A percentile compares a stretch with the other conserved stretches of the same genome.
Conservation (phyloP, 2,797 vertebrate species). For the Typhlichthys eigenmanni region DNA sequence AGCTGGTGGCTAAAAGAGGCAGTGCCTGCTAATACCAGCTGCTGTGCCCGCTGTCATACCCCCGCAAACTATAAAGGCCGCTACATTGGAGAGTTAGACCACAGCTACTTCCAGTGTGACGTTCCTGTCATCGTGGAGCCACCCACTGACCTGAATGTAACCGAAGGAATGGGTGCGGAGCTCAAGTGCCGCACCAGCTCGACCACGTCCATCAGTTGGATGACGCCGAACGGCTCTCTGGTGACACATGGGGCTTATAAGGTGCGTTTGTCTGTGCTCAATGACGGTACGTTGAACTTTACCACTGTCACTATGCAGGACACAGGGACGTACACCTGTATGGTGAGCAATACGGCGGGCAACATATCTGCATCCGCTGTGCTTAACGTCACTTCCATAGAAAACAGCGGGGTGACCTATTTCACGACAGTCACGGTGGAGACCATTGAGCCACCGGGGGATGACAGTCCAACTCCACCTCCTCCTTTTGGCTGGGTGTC, state of each 20-base stretch:
- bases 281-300: conserved; percentile 95
- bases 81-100: conserved; percentile 96
- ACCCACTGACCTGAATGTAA: conserved; percentile 96
- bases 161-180: conserved; percentile 96
- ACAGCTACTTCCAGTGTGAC: conserved; percentile 97
- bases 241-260: conserved; percentile 95
- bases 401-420: conserved; percentile 92
- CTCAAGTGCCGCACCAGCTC: conserved; percentile 95
- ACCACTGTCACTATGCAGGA: conserved; percentile 94
- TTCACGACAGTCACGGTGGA: conserved; percentile 99
- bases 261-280: conserved; percentile 92
- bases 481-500: conserved; percentile 88
- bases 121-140: conserved; percentile 96
- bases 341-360: conserved; percentile 97
- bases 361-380: conserved; percentile 97
- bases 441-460: conserved; percentile 90
- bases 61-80: conserved; percentile 92
- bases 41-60: conserved; percentile 93
- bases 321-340: conserved; percentile 96
- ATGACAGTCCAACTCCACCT: conserved; percentile 90
- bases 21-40: conserved; percentile 96
- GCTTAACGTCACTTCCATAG: conserved; percentile 92
- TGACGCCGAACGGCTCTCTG: conserved; percentile 94
- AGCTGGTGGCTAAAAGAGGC: conserved; percentile 99
- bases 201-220: conserved; percentile 95